phyloP scores from a whole-genome alignment of 2,113 vertebrate species.

The Struthio camelus region DNA sequence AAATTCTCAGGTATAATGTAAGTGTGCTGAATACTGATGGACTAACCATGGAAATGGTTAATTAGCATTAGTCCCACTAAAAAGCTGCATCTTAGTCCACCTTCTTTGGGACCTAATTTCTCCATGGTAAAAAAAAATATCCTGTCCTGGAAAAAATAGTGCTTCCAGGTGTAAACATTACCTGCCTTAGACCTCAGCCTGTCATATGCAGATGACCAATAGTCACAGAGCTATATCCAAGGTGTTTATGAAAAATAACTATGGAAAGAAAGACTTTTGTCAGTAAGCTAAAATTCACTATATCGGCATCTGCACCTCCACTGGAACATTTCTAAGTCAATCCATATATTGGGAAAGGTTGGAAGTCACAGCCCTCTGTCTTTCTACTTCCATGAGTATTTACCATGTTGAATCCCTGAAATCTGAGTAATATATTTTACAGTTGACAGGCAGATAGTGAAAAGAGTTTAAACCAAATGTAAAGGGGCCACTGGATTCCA shows the following conservation, averaged over 20 bases:
- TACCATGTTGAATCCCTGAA: constrained; percentile 12
- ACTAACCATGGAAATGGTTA: not conserved
- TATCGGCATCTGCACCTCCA: not conserved
- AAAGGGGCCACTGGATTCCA: constrained; percentile 47
- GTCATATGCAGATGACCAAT: not conserved
- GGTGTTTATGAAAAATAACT: not conserved
- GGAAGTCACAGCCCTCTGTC: not conserved
- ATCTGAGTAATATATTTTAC: constrained; percentile 40
- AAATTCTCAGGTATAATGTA: not conserved
- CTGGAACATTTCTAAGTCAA: not conserved
- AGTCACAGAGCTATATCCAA: not conserved
- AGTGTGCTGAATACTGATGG: not conserved
- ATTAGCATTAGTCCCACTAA: not conserved
- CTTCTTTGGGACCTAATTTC: not conserved
- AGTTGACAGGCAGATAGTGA: constrained; percentile 43
- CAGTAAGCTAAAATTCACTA: not conserved
- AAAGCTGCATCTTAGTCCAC: not conserved
- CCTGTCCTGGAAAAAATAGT: not conserved
- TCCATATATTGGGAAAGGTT: not conserved
- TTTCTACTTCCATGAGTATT: not conserved
- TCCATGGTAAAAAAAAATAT: not conserved
- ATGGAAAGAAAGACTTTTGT: not conserved
- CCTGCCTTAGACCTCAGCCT: not conserved
- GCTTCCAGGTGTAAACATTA: not conserved
- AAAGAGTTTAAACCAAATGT: constrained; percentile 59